Conservation (phyloP, 2,113 vertebrate genomes). For the Chloroceryle aenea region DNA sequence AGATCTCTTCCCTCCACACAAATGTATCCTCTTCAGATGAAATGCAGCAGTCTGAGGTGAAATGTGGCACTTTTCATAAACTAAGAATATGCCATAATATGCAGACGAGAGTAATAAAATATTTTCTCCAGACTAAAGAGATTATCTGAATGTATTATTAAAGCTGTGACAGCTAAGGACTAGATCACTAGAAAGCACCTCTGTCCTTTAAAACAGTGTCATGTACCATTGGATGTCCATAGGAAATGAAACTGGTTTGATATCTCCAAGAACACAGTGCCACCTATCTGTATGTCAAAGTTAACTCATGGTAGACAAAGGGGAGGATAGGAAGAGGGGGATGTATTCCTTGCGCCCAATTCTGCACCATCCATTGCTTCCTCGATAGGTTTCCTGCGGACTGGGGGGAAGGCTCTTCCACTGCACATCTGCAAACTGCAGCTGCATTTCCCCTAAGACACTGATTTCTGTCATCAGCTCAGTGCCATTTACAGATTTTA, state of each 20-base stretch:
- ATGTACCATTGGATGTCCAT: accelerated
- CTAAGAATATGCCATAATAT: neutral
- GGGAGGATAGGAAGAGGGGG: accelerated
- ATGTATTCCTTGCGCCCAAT: accelerated
- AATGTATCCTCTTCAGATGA: neutral
- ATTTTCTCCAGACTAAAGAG: neutral
- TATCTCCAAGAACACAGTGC: conserved; percentile 12
- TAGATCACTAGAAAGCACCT: neutral
- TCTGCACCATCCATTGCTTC: neutral
- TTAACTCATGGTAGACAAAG: accelerated
- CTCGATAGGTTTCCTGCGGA: neutral
- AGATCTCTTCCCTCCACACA: neutral
- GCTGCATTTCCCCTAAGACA: neutral
- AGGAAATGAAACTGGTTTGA: neutral
- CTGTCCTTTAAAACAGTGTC: neutral
- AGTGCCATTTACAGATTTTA: neutral
- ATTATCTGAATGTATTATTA: neutral
- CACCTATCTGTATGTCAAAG: neutral
- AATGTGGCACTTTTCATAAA: neutral
- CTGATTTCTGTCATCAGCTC: neutral
- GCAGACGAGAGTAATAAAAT: neutral
- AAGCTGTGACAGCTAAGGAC: neutral
- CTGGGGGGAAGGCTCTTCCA: neutral
- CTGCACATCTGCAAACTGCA: neutral
- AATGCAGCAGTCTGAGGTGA: neutral